A percentile compares a stretch with the other conserved stretches of the same genome.
These are phyloP conservation scores for Colinus virginianus DNA, from an alignment of 2,113 vertebrate genomes.

Conservation along the genomic window DNA sequence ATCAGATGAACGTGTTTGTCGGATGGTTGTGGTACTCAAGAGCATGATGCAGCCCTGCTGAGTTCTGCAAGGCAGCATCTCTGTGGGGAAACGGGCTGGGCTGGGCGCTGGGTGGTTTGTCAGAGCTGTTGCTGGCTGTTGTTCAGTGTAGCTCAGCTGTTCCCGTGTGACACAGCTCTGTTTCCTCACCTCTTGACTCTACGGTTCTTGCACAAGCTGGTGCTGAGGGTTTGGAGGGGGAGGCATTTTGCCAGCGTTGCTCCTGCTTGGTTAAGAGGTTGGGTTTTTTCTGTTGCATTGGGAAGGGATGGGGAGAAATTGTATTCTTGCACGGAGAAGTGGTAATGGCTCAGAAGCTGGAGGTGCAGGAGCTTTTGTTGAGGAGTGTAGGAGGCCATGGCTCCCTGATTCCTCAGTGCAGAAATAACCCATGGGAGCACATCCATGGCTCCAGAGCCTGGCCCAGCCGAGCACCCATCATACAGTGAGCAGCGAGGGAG, in stretches of 20 bases:
- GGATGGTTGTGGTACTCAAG: not conserved
- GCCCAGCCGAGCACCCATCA: accelerated
- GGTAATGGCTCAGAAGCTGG: not conserved
- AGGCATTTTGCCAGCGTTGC: not conserved
- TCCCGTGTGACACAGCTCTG: not conserved
- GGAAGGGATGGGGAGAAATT: not conserved
- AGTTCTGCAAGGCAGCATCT: not conserved
- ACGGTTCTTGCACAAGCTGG: not conserved
- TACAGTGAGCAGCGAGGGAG: not conserved
- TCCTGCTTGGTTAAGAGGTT: not conserved
- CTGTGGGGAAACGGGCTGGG: not conserved
- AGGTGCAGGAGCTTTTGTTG: not conserved
- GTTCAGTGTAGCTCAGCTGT: constrained; percentile 17
- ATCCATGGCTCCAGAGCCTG: not conserved
- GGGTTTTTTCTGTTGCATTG: not conserved
- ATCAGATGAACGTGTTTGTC: not conserved
- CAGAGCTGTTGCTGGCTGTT: not conserved
- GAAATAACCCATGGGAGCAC: not conserved
- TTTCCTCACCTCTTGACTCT: not conserved
- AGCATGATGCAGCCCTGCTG: not conserved
- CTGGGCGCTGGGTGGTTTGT: constrained; percentile 24
- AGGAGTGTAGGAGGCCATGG: not conserved
- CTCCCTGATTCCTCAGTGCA: not conserved
- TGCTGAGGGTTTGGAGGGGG: not conserved
- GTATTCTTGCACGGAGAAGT: not conserved